A percentile compares a stretch with the other conserved stretches of the same genome.
Conservation (phyloP, 2,113 vertebrate genomes). For the Eolophus roseicapilla region DNA sequence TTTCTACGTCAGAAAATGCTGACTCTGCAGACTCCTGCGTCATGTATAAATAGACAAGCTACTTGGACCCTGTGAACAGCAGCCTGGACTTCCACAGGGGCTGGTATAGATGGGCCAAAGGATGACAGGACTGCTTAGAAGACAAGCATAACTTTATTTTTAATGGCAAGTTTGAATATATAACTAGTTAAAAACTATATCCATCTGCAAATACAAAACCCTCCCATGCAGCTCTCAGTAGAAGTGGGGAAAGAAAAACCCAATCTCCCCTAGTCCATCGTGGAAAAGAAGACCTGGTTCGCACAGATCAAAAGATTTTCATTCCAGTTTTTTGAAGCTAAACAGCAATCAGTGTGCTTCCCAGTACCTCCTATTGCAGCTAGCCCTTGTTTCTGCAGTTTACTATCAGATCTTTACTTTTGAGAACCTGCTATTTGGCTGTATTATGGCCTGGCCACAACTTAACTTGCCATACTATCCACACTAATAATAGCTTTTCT, state of each 20-base stretch:
- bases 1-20: background rate
- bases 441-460: background rate
- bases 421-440: slow-evolving; percentile 28
- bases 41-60: background rate
- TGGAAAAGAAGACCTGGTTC: background rate
- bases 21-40: background rate
- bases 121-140: background rate
- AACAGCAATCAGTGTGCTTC: background rate
- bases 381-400: background rate
- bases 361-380: background rate
- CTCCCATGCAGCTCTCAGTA: background rate
- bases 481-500: background rate
- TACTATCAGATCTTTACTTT: slow-evolving; percentile 1
- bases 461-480: background rate
- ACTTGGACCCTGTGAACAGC: background rate
- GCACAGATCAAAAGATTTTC: background rate
- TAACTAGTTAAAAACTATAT: background rate
- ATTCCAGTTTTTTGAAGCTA: background rate
- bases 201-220: background rate
- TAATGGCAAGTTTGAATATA: background rate
- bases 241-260: background rate
- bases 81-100: background rate
- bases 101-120: background rate
- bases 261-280: background rate
- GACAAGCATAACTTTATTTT: background rate